phyloP scores from a whole-genome alignment of 2,888 invertebrate genomes.

The Cylloceria caligata region DNA sequence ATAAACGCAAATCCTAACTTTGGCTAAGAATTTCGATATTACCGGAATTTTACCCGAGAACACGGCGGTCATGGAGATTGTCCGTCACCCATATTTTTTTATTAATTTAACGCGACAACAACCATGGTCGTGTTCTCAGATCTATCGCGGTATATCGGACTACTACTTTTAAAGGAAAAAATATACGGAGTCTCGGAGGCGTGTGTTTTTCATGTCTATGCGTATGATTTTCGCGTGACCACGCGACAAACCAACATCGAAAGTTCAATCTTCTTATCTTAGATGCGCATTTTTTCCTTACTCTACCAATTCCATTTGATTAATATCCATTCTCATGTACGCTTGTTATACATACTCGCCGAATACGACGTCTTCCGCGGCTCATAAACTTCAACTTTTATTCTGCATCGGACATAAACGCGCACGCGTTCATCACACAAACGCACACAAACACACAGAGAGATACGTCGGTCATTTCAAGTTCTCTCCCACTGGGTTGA shows the following conservation, averaged over 20 bases:
- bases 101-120: slow-evolving; percentile 5
- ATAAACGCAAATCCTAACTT: slow-evolving; percentile 80
- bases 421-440: too few species aligned
- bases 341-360: slow-evolving; percentile 34
- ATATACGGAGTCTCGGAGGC: slow-evolving; percentile 66
- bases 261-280: slow-evolving; percentile 24
- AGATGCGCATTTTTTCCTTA: slow-evolving; percentile 31
- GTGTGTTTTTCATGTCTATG: slow-evolving; percentile 52
- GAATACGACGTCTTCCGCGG: slow-evolving; percentile 32
- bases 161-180: slow-evolving; percentile 58
- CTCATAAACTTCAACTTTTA: slow-evolving; percentile 14
- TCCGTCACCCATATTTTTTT: slow-evolving; percentile 23
- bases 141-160: slow-evolving; percentile 69
- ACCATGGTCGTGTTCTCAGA: slow-evolving; percentile 68
- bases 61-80: slow-evolving; percentile 67
- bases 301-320: slow-evolving; percentile 60
- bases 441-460: too few species aligned
- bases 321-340: slow-evolving; percentile 58
- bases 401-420: slow-evolving; percentile 35
- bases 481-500: slow-evolving; percentile 22
- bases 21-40: slow-evolving; percentile 80
- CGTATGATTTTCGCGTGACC: slow-evolving; percentile 35
- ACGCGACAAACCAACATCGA: slow-evolving; percentile 25
- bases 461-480: slow-evolving; percentile 25
- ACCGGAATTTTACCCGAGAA: slow-evolving; percentile 69